Conservation (phyloP, 2,888 invertebrate genomes). For the Ischnus inquisitorius region DNA sequence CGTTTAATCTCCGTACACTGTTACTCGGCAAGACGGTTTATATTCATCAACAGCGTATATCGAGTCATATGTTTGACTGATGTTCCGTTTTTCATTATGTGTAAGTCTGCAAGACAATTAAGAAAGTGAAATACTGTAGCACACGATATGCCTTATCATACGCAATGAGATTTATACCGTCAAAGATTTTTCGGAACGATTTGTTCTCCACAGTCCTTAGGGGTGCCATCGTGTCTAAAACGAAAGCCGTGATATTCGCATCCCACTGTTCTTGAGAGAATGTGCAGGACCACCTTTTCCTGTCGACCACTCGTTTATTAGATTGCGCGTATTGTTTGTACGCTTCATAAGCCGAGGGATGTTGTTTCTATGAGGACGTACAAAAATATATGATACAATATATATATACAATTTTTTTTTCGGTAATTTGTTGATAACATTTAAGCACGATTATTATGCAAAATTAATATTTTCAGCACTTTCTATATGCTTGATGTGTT, state of each 20-base stretch:
- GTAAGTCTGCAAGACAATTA: conserved; percentile 9
- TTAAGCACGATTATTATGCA: too few relatives aligned
- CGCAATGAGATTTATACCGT: not conserved
- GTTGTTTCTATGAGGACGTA: too few relatives aligned
- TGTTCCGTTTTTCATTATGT: not conserved
- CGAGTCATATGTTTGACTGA: not conserved
- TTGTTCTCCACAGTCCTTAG: conserved; percentile 16
- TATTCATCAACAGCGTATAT: not conserved
- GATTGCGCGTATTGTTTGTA: too few relatives aligned
- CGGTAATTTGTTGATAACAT: too few relatives aligned
- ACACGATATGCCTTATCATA: too few relatives aligned
- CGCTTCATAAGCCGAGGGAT: too few relatives aligned
- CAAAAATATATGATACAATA: too few relatives aligned
- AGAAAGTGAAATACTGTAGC: too few relatives aligned
- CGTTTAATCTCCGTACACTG: not conserved
- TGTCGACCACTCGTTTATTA: too few relatives aligned
- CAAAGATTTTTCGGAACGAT: conserved; percentile 17
- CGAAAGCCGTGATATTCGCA: not conserved
- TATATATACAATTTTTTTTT: too few relatives aligned
- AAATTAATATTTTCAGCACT: too few relatives aligned
- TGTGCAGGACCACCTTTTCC: not conserved
- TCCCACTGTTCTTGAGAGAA: conserved; percentile 3
- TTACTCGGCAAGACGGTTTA: not conserved
- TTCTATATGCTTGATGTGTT: too few relatives aligned
- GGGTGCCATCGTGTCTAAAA: not conserved